Base-by-base conservation (phyloP, 2,113 vertebrate species). In the Lagopus leucura region DNA sequence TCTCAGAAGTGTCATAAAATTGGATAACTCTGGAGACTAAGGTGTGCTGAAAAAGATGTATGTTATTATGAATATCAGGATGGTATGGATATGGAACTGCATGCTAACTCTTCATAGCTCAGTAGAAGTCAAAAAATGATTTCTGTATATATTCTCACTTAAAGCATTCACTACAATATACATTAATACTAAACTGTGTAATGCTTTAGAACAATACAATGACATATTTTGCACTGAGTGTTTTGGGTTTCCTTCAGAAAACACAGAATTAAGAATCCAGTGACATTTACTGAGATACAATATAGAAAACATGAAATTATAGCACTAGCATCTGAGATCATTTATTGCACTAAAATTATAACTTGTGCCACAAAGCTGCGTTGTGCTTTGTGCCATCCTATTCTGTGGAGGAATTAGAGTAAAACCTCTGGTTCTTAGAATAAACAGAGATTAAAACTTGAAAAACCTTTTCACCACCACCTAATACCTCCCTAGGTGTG, bases 401-500 rank as follows among this genome's bases (percentile, higher is more conserved):
- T 43, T 61, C 64, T 58, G 10, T 8, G 40, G 58, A 70, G 40
- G 50, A 83, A 58, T 27, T 55, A 58, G 36, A 52, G 19, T 11
- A 48, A 50, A 81, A 27, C 4, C 7, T 54, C 45, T 60, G 16
- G 0, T 67, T 70, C 7, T 40, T 13, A n/a, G 30, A 34, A 87
- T 1, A 70, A 67, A 57, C 20, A 9, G 2, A 58, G 4, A 4
- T 27, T 32, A 67, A 87, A 71, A 52, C 19, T 45, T 5, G 36
- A 47, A 76, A 80, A 48, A 0, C 10, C 65, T 54, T 22, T 20
- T 57, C 3, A 4, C 8, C 25, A 64, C 2, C 10, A 28, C 3
- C 4, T 1, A 5, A 4, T 79, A 43, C 5, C 3, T 11, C 7
- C 54, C 36, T 57, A 0, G 0, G 6, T 54, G 4, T 20, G 61